Evolutionary conservation across 2,888 invertebrate species (phyloP).

Genomic region (Diarsia brunnea): DNA sequence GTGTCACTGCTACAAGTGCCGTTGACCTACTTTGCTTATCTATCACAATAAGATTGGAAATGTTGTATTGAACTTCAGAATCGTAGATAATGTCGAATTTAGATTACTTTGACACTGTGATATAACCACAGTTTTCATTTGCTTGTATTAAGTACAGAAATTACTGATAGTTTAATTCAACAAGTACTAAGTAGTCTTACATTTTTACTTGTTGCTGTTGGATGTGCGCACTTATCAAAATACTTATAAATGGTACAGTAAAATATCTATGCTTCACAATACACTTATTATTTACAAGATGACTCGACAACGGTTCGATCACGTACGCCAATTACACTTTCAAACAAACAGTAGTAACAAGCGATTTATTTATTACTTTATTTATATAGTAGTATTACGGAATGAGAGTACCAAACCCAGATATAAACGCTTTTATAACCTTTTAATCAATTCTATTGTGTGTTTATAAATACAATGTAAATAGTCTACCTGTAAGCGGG

Average conservation of each 20-base stretch:
- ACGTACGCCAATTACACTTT: constrained; percentile 54
- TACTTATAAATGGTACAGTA: not conserved
- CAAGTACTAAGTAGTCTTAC: constrained; percentile 23
- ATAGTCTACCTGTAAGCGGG: constrained; percentile 79
- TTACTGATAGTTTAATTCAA: not conserved
- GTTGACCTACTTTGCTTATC: constrained; percentile 46
- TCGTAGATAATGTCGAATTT: not conserved
- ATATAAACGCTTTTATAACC: not conserved
- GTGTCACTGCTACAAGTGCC: constrained; percentile 5
- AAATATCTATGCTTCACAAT: constrained; percentile 15
- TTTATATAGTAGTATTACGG: not conserved
- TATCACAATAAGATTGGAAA: constrained; percentile 35
- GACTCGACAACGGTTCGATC: constrained; percentile 48
- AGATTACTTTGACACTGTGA: not conserved
- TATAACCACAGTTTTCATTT: not conserved
- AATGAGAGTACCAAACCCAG: not conserved
- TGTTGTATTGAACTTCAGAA: constrained; percentile 4
- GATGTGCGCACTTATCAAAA: not conserved
- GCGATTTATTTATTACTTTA: not conserved
- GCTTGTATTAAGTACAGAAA: not conserved
- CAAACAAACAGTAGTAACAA: not conserved
- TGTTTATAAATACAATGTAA: constrained; percentile 30
- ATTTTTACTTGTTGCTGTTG: constrained; percentile 4
- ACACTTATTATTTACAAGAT: constrained; percentile 37
- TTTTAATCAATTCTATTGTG: not conserved